phyloP scores from a whole-genome alignment of 2,888 invertebrate genomes.

The Cryptocephalus moraei region DNA sequence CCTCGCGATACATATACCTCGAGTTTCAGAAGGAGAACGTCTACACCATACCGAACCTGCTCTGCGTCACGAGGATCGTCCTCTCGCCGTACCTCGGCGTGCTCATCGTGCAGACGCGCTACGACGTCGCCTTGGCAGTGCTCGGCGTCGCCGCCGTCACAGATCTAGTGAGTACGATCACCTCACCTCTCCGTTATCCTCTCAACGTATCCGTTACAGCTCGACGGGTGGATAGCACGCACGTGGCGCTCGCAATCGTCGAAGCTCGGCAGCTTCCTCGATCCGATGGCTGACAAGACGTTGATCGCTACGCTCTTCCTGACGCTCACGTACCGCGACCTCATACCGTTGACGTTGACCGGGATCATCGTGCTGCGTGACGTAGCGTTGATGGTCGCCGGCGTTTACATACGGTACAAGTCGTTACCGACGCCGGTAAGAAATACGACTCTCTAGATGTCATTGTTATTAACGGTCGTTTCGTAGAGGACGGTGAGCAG shows the following conservation, averaged over 20 bases:
- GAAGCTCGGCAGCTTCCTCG: slow-evolving; percentile 87
- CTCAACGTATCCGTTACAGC: slow-evolving; percentile 42
- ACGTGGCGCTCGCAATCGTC: slow-evolving; percentile 86
- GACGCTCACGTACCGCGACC: slow-evolving; percentile 71
- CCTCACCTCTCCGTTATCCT: not conserved
- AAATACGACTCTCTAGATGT: slow-evolving; percentile 16
- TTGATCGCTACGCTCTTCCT: slow-evolving; percentile 82
- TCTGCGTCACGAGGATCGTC: slow-evolving; percentile 76
- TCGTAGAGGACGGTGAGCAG: slow-evolving; percentile 56
- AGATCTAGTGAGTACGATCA: slow-evolving; percentile 67
- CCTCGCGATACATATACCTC: slow-evolving; percentile 4
- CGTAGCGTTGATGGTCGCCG: slow-evolving; percentile 68
- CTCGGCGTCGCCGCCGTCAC: slow-evolving; percentile 81
- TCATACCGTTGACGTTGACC: slow-evolving; percentile 76
- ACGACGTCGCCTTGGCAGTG: slow-evolving; percentile 68
- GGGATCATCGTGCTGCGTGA: slow-evolving; percentile 78
- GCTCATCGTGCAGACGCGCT: slow-evolving; percentile 74
- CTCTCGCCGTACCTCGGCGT: slow-evolving; percentile 85
- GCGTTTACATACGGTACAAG: slow-evolving; percentile 82
- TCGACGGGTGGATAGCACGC: slow-evolving; percentile 95
- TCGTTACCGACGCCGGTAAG: slow-evolving; percentile 83
- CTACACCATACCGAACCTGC: slow-evolving; percentile 84
- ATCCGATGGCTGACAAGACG: slow-evolving; percentile 95
- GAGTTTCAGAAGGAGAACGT: slow-evolving; percentile 81
- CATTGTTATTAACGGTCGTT: slow-evolving; percentile 45